Evolutionary conservation across 2,888 invertebrate genomes (phyloP).

Genomic region (Hydroisotoma schaefferi): DNA sequence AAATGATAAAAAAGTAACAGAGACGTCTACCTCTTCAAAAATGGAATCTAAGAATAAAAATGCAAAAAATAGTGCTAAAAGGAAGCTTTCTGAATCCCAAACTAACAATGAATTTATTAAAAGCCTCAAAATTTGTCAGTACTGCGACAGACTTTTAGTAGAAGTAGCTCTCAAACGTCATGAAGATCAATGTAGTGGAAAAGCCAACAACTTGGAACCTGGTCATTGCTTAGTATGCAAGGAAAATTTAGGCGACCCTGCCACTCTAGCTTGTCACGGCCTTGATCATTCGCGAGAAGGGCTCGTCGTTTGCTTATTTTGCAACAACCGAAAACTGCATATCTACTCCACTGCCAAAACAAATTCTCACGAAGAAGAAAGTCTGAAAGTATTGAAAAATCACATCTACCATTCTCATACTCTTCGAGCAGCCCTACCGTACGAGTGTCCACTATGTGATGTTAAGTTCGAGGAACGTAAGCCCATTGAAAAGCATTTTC

Average conservation of each 20-base stretch:
- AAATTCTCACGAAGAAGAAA: slow-evolving; percentile 19
- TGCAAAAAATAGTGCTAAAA: no score
- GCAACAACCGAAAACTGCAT: slow-evolving; percentile 18
- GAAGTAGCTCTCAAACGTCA: slow-evolving; percentile 9
- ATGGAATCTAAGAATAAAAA: no score
- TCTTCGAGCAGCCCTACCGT: slow-evolving; percentile 16
- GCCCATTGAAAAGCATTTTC: slow-evolving; percentile 21
- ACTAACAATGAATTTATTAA: neutral
- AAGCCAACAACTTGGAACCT: slow-evolving; percentile 12
- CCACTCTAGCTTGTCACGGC: slow-evolving; percentile 12
- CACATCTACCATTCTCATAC: slow-evolving; percentile 23
- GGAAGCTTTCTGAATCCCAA: no score
- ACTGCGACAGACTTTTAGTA: slow-evolving; percentile 15
- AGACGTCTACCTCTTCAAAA: no score
- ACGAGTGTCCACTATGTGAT: slow-evolving; percentile 16
- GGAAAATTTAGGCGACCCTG: slow-evolving; percentile 14
- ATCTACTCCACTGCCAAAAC: no score
- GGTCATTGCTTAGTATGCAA: slow-evolving; percentile 23
- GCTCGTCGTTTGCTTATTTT: slow-evolving; percentile 21
- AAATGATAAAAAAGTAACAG: no score
- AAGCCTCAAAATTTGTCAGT: slow-evolving; percentile 20
- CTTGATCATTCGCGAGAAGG: slow-evolving; percentile 18
- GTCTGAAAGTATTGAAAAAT: slow-evolving; percentile 17
- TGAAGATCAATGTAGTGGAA: slow-evolving; percentile 21
- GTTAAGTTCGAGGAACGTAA: slow-evolving; percentile 10